These are phyloP conservation scores for Coelopa pilipes DNA, from an alignment of 2,888 invertebrate species.

Conservation along the genomic window DNA sequence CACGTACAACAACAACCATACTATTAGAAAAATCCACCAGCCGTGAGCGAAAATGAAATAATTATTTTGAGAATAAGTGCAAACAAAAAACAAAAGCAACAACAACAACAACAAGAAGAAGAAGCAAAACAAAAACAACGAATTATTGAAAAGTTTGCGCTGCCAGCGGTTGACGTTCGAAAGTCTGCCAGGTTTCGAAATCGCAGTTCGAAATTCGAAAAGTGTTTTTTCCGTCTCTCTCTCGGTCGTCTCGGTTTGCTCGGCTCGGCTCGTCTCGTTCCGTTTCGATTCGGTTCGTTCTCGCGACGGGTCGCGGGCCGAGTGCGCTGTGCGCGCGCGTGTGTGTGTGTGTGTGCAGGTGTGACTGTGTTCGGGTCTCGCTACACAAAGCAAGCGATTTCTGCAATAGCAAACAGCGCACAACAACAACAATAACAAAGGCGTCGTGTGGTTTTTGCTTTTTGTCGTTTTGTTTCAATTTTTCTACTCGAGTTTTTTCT, in stretches of 20 bases:
- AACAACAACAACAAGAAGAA: background rate
- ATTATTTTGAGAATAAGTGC: background rate
- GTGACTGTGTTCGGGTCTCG: background rate
- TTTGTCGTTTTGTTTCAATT: background rate
- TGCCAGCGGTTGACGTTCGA: no score
- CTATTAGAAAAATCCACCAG: background rate
- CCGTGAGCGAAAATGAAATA: background rate
- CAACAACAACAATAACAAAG: background rate
- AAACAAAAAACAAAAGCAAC: background rate
- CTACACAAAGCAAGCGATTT: constrained; percentile 16
- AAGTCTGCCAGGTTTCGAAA: no score
- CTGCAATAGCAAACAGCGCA: background rate
- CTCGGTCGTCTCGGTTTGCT: no score
- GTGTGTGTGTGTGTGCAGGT: constrained; percentile 3
- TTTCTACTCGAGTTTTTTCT: background rate
- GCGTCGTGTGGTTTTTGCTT: background rate
- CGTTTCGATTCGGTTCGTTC: no score
- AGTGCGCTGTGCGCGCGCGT: background rate
- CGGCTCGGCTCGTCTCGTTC: no score
- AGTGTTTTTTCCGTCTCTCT: no score
- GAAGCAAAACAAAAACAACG: background rate
- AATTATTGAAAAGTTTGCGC: background rate
- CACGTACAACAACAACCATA: background rate
- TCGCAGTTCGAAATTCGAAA: no score
- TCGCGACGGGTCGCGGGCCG: background rate